Evolutionary conservation across 2,797 vertebrate species (phyloP), one percentile per base, ranked within the genome.

Genomic region (Poeciliopsis paucimaculata): DNA sequence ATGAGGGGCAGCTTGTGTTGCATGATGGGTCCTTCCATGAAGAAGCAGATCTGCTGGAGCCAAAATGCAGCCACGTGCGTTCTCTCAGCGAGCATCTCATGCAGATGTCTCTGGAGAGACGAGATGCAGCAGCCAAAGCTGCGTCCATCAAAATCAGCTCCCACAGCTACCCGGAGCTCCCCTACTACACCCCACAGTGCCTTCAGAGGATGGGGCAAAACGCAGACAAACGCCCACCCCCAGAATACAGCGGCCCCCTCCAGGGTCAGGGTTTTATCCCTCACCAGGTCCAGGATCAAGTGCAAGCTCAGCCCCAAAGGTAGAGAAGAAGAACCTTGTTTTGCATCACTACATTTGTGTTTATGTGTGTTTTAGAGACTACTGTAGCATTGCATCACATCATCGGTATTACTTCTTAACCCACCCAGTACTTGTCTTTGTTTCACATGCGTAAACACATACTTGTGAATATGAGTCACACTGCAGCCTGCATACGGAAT

Each of bases 81-180:
- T 99, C 98, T 0, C 96, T 98, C 86, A 99, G 98, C 0, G 98
- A 99, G 86, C 95, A 97, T 51, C 95, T 96, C 76, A 93, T 98
- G 95, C 97, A 98, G 91, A 94, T 99, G 86, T 98, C 98, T 2
- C 93, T 98, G 90, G 97, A 98, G 89, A 94, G 97, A 82, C 97
- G 94, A 0, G 95, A 97, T 12, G 92, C 76, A 0, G 95, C 91
- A 0, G 90, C 87, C 0, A 96, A 94, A 90, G 95, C 90, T 0
- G 91, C 91, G 28, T 86, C 90, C 72, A 80, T 91, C 43, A 96
- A 96, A 93, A 97, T 94, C 66, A 94, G 95, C 26, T 98, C 97
- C n/a, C 96, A 97, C 92, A 99, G 98, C 93, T 98, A 97, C 88
- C 97, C 98, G 0, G 97, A 99, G 94, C 96, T 99, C 60, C 96